Percentiles rank a stretch among this genome's conserved stretches.
phyloP scores from a whole-genome alignment of 2,888 invertebrate species.

The Apodemia duryi region DNA sequence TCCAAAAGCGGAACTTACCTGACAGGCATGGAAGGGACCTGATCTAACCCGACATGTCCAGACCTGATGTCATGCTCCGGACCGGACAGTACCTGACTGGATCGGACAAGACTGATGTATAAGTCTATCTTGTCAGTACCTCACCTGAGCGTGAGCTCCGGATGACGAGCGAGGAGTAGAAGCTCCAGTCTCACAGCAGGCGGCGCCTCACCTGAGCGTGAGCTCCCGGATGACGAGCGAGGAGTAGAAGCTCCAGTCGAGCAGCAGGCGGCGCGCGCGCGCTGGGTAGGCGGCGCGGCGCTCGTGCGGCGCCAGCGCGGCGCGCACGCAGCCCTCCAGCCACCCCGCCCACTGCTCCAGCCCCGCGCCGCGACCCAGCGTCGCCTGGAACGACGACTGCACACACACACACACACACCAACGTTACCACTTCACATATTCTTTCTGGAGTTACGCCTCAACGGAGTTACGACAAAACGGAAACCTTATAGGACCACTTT shows the following conservation, averaged over 20 bases:
- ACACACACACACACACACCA: not conserved
- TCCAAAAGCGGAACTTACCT: too few relatives aligned
- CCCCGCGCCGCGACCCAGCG: conserved; percentile 93
- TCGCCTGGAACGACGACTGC: conserved; percentile 64
- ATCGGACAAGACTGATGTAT: too few relatives aligned
- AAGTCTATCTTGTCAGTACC: too few relatives aligned
- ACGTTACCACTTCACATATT: too few relatives aligned
- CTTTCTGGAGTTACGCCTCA: too few relatives aligned
- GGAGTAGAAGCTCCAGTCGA: conserved; percentile 99
- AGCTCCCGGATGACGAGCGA: conserved; percentile 99
- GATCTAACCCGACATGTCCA: too few relatives aligned
- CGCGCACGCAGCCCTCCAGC: conserved; percentile 95
- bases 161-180: conserved; percentile 73
- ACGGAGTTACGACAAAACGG: too few relatives aligned
- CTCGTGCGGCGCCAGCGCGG: conserved; percentile 93
- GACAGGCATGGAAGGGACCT: too few relatives aligned
- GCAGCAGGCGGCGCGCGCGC: conserved; percentile 91
- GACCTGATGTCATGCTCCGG: too few relatives aligned
- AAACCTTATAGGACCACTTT: too few relatives aligned
- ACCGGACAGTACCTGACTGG: too few relatives aligned
- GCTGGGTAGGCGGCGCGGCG: conserved; percentile 90
- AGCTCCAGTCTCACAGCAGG: conserved; percentile 96
- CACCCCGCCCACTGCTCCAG: conserved; percentile 99
- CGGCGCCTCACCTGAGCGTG: conserved; percentile 84
- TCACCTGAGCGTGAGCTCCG: too few relatives aligned